phyloP scores from a whole-genome alignment of 2,888 invertebrate species.

The Ormyrus nitidulus region DNA sequence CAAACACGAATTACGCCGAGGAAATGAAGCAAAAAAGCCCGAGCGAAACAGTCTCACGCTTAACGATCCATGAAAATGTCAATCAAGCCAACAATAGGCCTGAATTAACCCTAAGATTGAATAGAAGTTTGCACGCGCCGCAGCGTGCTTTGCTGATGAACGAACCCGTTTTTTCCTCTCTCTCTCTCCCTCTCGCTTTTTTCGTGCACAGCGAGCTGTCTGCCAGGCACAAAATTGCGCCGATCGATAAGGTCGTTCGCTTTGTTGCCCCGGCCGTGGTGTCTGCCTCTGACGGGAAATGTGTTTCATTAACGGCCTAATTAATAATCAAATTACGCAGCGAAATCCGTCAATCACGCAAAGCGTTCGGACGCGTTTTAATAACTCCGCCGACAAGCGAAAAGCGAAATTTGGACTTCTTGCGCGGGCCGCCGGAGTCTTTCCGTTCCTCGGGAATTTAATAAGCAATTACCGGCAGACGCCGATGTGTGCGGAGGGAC shows the following conservation, averaged over 20 bases:
- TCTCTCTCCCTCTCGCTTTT: constrained; percentile 31
- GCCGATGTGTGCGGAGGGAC: constrained; percentile 53
- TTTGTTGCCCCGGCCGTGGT: constrained; percentile 56
- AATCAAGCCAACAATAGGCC: constrained; percentile 56
- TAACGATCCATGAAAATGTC: constrained; percentile 59
- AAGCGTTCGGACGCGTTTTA: constrained; percentile 32
- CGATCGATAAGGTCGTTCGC: constrained; percentile 60
- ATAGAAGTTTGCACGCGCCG: constrained; percentile 51
- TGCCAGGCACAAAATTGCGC: constrained; percentile 55
- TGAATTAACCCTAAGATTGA: constrained; percentile 57
- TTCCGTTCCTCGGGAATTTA: constrained; percentile 68
- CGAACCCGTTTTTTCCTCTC: constrained; percentile 52
- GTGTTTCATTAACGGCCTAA: constrained; percentile 74
- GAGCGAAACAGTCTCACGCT: constrained; percentile 53
- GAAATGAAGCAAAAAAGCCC: constrained; percentile 37
- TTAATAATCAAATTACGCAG: constrained; percentile 74
- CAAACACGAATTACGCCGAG: constrained; percentile 42
- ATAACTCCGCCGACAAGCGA: background rate
- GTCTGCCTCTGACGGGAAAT: constrained; percentile 63
- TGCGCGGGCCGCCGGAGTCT: constrained; percentile 45
- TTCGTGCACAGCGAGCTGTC: constrained; percentile 30
- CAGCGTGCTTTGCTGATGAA: constrained; percentile 49
- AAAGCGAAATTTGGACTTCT: constrained; percentile 18
- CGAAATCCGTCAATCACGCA: constrained; percentile 63
- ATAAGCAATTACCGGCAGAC: constrained; percentile 72